Conservation (phyloP, 2,113 vertebrate genomes). For the Morone chrysops region DNA sequence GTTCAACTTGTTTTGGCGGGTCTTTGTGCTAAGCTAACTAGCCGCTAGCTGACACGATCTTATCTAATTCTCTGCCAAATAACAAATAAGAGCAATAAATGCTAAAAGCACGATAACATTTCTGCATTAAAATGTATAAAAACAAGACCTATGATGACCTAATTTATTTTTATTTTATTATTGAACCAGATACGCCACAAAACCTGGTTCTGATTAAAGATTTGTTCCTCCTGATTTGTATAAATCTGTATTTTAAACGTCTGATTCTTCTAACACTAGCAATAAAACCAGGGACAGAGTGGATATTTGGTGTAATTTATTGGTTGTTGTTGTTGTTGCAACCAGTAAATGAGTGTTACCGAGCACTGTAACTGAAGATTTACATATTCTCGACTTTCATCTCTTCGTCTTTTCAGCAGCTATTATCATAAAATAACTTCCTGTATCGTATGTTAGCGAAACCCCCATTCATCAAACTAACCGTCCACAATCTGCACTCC, state of each 20-base stretch:
- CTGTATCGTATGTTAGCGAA: not conserved
- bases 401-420: not conserved
- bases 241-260: not conserved
- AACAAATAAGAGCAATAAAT: too few species aligned
- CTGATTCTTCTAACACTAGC: not conserved
- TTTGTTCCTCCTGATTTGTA: not conserved
- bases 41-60: too few species aligned
- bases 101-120: too few species aligned
- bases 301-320: not conserved
- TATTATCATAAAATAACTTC: not conserved
- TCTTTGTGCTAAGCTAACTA: too few species aligned
- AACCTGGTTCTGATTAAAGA: not conserved
- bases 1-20: too few species aligned
- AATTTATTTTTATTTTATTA: too few species aligned
- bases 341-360: not conserved
- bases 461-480: conserved; percentile 11
- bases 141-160: too few species aligned
- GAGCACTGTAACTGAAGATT: not conserved
- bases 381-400: not conserved
- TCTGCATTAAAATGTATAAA: too few species aligned
- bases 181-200: not conserved
- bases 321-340: too few species aligned
- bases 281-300: not conserved
- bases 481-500: not conserved
- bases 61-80: too few species aligned